Percentiles rank a stretch among this genome's conserved stretches.
These are phyloP conservation scores for Prionace glauca DNA, from an alignment of 2,797 vertebrate species.

Conservation along the genomic window DNA sequence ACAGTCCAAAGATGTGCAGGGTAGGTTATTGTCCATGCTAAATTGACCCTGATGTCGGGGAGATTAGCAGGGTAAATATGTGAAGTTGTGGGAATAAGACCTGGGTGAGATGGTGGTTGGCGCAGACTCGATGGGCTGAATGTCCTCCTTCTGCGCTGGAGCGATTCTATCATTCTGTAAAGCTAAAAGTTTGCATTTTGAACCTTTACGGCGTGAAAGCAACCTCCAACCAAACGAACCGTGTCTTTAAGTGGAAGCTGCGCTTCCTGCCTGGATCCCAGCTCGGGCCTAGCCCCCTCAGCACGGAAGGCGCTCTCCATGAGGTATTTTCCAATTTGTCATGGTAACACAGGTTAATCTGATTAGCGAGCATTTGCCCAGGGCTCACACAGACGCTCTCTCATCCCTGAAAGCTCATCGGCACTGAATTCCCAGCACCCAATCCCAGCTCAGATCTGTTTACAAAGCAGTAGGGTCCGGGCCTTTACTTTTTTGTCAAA, in stretches of 20 bases:
- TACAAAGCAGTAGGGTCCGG: background rate
- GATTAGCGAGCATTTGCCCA: slow-evolving; percentile 34
- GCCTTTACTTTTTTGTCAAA: too few relatives aligned
- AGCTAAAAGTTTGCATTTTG: background rate
- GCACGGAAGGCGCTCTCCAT: background rate
- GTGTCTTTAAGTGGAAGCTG: background rate
- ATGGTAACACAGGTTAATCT: slow-evolving; percentile 41
- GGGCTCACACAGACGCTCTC: background rate
- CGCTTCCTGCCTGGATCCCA: background rate
- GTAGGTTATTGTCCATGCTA: too few relatives aligned
- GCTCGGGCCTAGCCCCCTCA: background rate
- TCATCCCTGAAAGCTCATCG: background rate
- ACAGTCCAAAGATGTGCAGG: too few relatives aligned
- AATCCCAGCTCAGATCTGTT: background rate
- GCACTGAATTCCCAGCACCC: background rate
- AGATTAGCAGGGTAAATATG: too few relatives aligned
- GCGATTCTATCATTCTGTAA: too few relatives aligned
- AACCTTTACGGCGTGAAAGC: background rate
- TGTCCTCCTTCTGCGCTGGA: too few relatives aligned
- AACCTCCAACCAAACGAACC: background rate
- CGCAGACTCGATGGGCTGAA: too few relatives aligned
- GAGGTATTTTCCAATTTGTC: slow-evolving; percentile 35
- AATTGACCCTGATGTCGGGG: too few relatives aligned
- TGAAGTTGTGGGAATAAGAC: too few relatives aligned
- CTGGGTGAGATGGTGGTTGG: too few relatives aligned